Evolutionary conservation across 2,797 vertebrate genomes (phyloP).

Genomic region (Cirrhinus molitorella): DNA sequence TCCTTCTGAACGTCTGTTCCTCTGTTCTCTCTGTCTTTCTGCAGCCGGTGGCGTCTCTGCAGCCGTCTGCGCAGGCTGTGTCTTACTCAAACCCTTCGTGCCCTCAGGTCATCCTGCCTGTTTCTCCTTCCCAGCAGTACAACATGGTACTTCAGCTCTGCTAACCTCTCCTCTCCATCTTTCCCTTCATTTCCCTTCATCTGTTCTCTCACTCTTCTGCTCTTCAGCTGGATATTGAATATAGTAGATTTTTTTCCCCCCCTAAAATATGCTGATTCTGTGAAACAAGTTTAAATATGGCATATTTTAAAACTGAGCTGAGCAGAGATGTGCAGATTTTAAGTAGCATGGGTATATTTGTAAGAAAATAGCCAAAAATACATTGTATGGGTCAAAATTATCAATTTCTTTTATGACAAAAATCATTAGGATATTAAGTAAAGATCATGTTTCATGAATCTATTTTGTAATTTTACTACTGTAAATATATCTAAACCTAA

Average conservation of each 20-base stretch:
- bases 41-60: conserved; percentile 93
- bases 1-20: conserved; percentile 47
- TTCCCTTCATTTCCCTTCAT: conserved; percentile 38
- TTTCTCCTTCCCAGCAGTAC: conserved; percentile 99
- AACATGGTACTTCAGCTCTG: conserved; percentile 88
- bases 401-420: too few species aligned
- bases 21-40: conserved; percentile 50
- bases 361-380: too few species aligned
- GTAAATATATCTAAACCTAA: too few species aligned
- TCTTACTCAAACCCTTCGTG: conserved; percentile 96
- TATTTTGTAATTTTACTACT: too few species aligned
- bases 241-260: background rate
- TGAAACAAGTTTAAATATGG: too few species aligned
- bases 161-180: conserved; percentile 51
- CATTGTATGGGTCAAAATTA: too few species aligned
- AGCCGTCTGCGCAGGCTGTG: conserved; percentile 93
- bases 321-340: too few species aligned
- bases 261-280: background rate
- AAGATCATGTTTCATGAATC: too few species aligned
- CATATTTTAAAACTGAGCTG: too few species aligned
- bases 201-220: background rate
- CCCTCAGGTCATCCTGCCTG: conserved; percentile 98
- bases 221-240: background rate
- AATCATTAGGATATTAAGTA: too few species aligned
- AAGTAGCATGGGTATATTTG: too few species aligned